Evolutionary conservation across 2,113 vertebrate species (phyloP).

Genomic region (Hipposideros armiger): DNA sequence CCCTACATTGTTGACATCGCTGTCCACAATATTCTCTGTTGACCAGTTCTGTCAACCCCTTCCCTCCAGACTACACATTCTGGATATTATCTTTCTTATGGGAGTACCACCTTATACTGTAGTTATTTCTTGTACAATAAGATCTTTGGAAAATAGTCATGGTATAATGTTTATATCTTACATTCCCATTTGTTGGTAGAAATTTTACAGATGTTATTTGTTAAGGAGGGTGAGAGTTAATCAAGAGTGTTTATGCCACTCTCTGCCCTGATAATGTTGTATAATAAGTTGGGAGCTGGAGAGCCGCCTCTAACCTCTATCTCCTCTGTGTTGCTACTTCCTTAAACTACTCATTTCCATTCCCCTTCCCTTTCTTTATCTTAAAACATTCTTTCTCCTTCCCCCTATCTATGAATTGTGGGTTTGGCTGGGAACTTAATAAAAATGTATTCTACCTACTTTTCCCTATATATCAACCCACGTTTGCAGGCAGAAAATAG

Average conservation of each 20-base stretch:
- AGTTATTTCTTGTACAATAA: slow-evolving; percentile 27
- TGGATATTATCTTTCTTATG: slow-evolving; percentile 28
- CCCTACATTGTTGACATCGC: neutral
- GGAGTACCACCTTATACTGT: neutral
- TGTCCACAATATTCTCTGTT: slow-evolving; percentile 25
- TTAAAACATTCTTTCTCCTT: neutral
- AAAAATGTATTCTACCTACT: neutral
- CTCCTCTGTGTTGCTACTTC: neutral
- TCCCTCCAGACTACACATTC: slow-evolving; percentile 16
- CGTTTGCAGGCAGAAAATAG: slow-evolving; percentile 29
- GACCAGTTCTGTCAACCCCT: neutral
- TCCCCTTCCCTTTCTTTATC: neutral
- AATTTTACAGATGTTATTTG: neutral
- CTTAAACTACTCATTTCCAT: neutral
- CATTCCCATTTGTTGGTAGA: slow-evolving; percentile 18
- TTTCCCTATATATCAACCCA: neutral
- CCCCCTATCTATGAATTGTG: neutral
- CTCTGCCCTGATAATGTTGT: neutral
- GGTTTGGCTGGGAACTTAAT: slow-evolving; percentile 34
- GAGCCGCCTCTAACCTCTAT: neutral
- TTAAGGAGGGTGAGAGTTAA: neutral
- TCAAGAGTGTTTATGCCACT: neutral
- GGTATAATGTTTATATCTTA: slow-evolving; percentile 2
- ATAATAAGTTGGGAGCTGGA: neutral
- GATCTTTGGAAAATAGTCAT: slow-evolving; percentile 56